Base-by-base conservation (phyloP, 2,797 vertebrate species). In the Nannoperca australis region DNA sequence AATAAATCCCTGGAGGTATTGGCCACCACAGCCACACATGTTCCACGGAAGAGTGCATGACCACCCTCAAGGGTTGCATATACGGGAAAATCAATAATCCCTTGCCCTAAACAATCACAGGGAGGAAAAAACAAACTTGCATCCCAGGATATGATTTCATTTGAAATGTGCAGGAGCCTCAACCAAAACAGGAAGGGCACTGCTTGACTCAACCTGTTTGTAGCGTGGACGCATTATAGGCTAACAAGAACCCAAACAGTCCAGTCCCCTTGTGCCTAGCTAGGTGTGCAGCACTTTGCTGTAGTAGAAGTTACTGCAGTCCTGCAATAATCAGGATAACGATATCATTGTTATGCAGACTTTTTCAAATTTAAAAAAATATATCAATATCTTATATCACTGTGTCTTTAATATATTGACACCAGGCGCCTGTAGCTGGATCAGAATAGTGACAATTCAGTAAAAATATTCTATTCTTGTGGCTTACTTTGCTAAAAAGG, bases 121-220 rank as follows among this genome's bases (percentile, higher is more conserved):
- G 40, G 36, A 70, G 62, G 73, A 80, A 89, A 83, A 79, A 82
- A 78, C 47, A 78, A 61, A 69, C 51, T 50, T 77, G 20, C 53
- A 65, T 67, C 71, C 64, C 51, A 82, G 75, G 82, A 87, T 87
- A 58, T 83, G 68, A 71, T 83, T 81, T 78, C 9, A 74, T 62
- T 49, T 79, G 45, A 87, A 84, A 81, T 51, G 17, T 47, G 18
- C 56, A 27, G 38, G 11, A 36, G 59, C 22, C 40, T 76, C 55
- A 67, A 34, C 30, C 32, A 78, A 79, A 87, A 81, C 85, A 91
- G 83, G 83, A 87, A 81, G 34, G 22, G 55, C 32, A 56, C 45
- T 11, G 45, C 32, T 70, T 73, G 64, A 80, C 36, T 68, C 65
- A 55, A 51, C 58, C 34, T 72, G 70, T 70, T 61, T 22, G n/a